Evolutionary conservation across 2,888 invertebrate species (phyloP).

Genomic region (Phrixothrix hirtus): DNA sequence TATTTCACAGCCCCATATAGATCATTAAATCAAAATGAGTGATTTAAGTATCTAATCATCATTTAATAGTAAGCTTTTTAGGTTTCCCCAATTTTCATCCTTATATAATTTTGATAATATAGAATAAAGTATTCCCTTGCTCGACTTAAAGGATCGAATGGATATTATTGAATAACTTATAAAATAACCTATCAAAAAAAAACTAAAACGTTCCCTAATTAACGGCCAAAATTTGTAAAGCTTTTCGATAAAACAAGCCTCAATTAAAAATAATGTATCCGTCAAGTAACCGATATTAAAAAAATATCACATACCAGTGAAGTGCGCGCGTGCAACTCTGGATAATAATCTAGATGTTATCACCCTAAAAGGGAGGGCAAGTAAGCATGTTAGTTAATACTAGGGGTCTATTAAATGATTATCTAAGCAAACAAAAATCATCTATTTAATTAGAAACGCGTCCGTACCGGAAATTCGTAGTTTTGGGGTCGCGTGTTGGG

Average conservation of each 20-base stretch:
- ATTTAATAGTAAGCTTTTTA: too few species aligned
- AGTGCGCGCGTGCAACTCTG: conserved; percentile 35
- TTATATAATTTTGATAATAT: too few species aligned
- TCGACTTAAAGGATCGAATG: too few species aligned
- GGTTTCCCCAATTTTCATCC: too few species aligned
- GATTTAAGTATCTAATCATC: too few species aligned
- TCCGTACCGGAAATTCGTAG: conserved; percentile 51
- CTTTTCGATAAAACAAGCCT: conserved; percentile 2
- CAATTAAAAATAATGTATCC: conserved; percentile 9
- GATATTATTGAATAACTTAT: too few species aligned
- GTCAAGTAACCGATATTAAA: conserved; percentile 15
- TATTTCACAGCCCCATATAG: too few species aligned
- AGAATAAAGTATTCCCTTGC: too few species aligned
- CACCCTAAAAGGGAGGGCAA: conserved; percentile 50
- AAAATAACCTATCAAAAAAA: too few species aligned
- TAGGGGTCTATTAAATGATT: conserved; percentile 57
- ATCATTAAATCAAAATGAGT: too few species aligned
- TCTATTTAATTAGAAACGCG: conserved; percentile 57
- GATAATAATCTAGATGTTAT: conserved; percentile 41
- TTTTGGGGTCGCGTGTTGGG: conserved; percentile 50
- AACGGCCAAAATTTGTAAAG: too few species aligned
- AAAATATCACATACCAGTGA: conserved; percentile 29
- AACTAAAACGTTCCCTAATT: too few species aligned
- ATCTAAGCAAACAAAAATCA: conserved; percentile 59
- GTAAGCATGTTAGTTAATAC: conserved; percentile 55